Conservation (phyloP, 2,888 invertebrate genomes). For the Apamea monoglypha region DNA sequence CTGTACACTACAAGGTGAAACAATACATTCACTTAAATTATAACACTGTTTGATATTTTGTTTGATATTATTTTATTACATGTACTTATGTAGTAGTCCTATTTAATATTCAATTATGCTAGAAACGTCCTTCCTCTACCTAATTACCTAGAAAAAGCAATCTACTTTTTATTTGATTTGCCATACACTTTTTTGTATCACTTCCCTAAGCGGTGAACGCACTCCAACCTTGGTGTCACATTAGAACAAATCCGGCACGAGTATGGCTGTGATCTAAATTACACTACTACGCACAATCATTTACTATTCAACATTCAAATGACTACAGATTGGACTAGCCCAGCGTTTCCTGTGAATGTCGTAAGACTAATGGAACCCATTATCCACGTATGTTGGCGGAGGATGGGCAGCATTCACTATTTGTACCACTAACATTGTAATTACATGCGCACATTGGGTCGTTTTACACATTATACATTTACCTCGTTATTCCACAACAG, state of each 20-base stretch:
- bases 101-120: neutral
- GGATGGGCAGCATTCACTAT: constrained; percentile 29
- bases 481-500: constrained; percentile 21
- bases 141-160: constrained; percentile 41
- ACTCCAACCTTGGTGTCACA: constrained; percentile 67
- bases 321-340: constrained; percentile 39
- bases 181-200: constrained; percentile 49
- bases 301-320: constrained; percentile 36
- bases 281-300: constrained; percentile 45
- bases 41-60: neutral
- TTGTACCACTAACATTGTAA: constrained; percentile 21
- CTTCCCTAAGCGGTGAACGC: constrained; percentile 69
- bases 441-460: constrained; percentile 3
- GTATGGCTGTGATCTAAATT: constrained; percentile 33
- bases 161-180: constrained; percentile 44
- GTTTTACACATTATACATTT: constrained; percentile 5
- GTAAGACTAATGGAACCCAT: constrained; percentile 49
- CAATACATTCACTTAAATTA: constrained; percentile 31
- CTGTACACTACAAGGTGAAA: constrained; percentile 37
- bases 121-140: constrained; percentile 35
- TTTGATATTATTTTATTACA: neutral
- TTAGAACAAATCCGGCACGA: constrained; percentile 56
- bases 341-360: constrained; percentile 49
- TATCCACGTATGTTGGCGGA: constrained; percentile 23
- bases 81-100: neutral